These are phyloP conservation scores for Panorpa germanica DNA, from an alignment of 2,888 invertebrate species.

Conservation along the genomic window DNA sequence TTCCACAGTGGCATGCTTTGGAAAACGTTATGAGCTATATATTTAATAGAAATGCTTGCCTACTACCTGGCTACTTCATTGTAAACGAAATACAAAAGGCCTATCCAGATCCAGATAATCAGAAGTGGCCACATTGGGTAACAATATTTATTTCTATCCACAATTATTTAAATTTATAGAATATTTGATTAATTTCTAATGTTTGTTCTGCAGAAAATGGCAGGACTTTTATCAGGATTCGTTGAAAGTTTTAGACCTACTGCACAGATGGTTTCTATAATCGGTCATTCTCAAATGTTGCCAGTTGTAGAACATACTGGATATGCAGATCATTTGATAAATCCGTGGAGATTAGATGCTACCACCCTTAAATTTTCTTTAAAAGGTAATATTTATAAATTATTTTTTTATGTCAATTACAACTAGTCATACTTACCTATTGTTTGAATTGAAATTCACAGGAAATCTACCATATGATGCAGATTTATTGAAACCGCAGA, in stretches of 20 bases:
- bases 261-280: conserved; percentile 91
- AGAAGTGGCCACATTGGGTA: conserved; percentile 85
- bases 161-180: conserved; percentile 1
- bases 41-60: conserved; percentile 79
- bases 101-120: conserved; percentile 58
- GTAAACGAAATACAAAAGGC: conserved; percentile 89
- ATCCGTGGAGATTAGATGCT: conserved; percentile 86
- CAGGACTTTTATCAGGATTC: conserved; percentile 68
- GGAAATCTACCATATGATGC: conserved; percentile 75
- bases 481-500: conserved; percentile 76
- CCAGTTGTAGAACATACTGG: conserved; percentile 90
- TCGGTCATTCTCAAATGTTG: conserved; percentile 75
- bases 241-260: conserved; percentile 84
- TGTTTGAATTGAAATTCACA: too few relatives aligned
- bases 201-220: conserved; percentile 46
- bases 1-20: conserved; percentile 65
- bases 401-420: too few relatives aligned
- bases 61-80: conserved; percentile 87
- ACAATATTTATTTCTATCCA: conserved; percentile 14
- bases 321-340: conserved; percentile 74
- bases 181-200: conserved; percentile 2
- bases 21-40: conserved; percentile 72
- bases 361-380: conserved; percentile 45
- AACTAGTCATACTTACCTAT: too few relatives aligned
- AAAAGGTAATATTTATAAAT: too few relatives aligned